Evolutionary conservation across 2,113 vertebrate genomes (phyloP), one percentile per base, ranked within the genome.

Genomic region (Corythornis madagascariensis): DNA sequence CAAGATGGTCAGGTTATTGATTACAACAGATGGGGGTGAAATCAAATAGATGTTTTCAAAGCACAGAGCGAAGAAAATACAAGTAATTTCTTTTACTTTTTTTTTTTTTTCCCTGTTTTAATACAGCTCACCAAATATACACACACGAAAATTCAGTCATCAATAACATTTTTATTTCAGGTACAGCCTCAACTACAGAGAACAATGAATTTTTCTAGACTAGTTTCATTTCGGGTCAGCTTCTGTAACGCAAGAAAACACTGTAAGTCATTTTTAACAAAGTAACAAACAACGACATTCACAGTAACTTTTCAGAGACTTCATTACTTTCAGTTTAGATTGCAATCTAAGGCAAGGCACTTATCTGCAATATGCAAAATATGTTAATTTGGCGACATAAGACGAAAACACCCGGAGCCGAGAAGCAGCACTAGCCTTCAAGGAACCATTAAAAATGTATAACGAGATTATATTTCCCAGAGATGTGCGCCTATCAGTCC

Each of bases 1-100:
- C 98, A 99, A 99, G 99, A 99, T 98, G 99, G 98, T 98, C 98
- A 98, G 97, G 98, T 99, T 99, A 99, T 99, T 99, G 99, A 99
- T 99, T 99, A 99, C 98, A 99, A 98, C 98, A 99, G 98, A 99
- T 98, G 99, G 98, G 98, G 98, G 98, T 98, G 97, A 98, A 99
- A 99, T 99, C 98, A 98, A 99, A 99, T 98, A 98, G 99, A 99
- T 98, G 98, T 99, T 98, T 99, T 98, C 98, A 98, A 98, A 98
- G 98, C 97, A 98, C 98, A 97, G 98, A 98, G 98, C 98, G 98
- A 99, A 99, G 98, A 99, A 99, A 99, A 99, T 98, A 99, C 98
- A 99, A 99, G 99, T 99, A 98, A 99, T 99, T 99, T 98, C 98
- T 98, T 98, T 98, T 98, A 97, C 97, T 97, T 59, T 57, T 12